phyloP scores from a whole-genome alignment of 2,888 invertebrate species.

The Stenoptilia bipunctidactyla region DNA sequence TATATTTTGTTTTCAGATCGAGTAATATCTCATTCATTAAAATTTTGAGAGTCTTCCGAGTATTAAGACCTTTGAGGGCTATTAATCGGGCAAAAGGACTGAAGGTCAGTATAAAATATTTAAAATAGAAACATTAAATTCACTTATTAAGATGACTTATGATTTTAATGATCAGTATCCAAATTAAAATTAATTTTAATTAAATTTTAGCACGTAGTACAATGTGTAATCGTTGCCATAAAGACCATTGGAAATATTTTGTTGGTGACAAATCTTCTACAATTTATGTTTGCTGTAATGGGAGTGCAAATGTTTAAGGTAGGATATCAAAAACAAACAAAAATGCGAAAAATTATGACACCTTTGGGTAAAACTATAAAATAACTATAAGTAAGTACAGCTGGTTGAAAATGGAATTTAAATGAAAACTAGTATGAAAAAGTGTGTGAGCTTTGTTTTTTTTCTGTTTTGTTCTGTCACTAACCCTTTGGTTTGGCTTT shows the following conservation, averaged over 20 bases:
- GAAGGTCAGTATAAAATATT: slow-evolving; percentile 80
- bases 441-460: slow-evolving; percentile 46
- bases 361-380: slow-evolving; percentile 49
- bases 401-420: no score
- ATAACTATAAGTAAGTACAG: not conserved
- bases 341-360: slow-evolving; percentile 33
- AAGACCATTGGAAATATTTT: slow-evolving; percentile 99
- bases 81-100: slow-evolving; percentile 99
- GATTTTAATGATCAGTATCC: slow-evolving; percentile 8
- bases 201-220: slow-evolving; percentile 95
- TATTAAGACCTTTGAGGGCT: slow-evolving; percentile 95
- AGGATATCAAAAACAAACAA: slow-evolving; percentile 54
- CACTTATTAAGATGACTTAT: not conserved
- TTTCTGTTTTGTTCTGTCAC: slow-evolving; percentile 20
- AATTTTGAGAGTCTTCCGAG: slow-evolving; percentile 96
- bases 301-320: slow-evolving; percentile 99
- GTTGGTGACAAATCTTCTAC: slow-evolving; percentile 99
- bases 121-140: no score
- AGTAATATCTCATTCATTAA: slow-evolving; percentile 94
- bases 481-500: slow-evolving; percentile 38
- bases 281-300: slow-evolving; percentile 99
- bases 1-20: slow-evolving; percentile 56
- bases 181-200: slow-evolving; percentile 20
- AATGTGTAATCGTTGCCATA: slow-evolving; percentile 99
- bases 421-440: slow-evolving; percentile 38